phyloP scores from a whole-genome alignment of 2,797 vertebrate genomes.

The Acestrorhynchus altus region DNA sequence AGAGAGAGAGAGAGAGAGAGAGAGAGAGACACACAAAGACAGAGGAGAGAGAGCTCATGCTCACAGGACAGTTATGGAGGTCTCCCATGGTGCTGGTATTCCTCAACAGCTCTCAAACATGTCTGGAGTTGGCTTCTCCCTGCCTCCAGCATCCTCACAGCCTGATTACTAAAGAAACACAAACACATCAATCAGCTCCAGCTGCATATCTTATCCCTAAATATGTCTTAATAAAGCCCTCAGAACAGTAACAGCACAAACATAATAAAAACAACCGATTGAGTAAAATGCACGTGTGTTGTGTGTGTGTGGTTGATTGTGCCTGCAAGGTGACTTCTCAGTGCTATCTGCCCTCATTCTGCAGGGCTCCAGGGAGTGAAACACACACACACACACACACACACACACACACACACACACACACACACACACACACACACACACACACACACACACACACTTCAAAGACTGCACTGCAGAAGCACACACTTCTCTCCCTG shows the following conservation, averaged over 20 bases:
- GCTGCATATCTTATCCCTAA: neutral
- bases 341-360: conserved; percentile 24
- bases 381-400: neutral
- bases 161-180: conserved; percentile 86
- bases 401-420: conserved; percentile 3
- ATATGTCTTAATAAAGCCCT: neutral
- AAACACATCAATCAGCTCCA: neutral
- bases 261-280: neutral
- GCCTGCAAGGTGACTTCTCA: conserved; percentile 36
- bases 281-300: neutral
- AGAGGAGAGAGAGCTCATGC: conserved; percentile 46
- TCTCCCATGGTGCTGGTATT: conserved; percentile 97
- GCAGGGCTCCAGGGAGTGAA: conserved; percentile 12
- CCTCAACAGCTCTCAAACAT: conserved; percentile 98
- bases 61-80: conserved; percentile 91
- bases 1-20: neutral
- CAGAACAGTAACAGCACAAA: neutral
- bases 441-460: conserved; percentile 1
- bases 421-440: neutral
- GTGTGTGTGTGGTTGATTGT: neutral
- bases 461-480: conserved; percentile 40
- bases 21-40: neutral
- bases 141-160: conserved; percentile 93
- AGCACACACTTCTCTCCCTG: conserved; percentile 25
- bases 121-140: conserved; percentile 91